A percentile compares a stretch with the other conserved stretches of the same genome.
These are phyloP conservation scores for Hypocryptadius cinnamomeus DNA, from an alignment of 2,113 vertebrate genomes.

Conservation along the genomic window DNA sequence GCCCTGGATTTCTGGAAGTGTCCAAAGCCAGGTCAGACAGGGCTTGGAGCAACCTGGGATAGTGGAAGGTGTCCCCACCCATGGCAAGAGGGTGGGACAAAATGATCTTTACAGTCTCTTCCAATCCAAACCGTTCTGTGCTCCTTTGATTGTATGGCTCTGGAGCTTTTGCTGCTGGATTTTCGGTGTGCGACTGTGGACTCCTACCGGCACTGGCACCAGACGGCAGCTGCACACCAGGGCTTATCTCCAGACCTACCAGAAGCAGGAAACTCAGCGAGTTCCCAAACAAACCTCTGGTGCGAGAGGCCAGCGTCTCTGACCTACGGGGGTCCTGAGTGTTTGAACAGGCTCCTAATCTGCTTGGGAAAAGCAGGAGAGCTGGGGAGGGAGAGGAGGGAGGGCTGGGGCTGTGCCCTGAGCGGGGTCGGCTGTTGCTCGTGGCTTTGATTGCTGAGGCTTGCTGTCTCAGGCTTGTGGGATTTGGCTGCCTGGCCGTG, in stretches of 20 bases:
- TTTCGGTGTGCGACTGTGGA: rapidly evolving
- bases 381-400: neutral
- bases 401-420: slow-evolving; percentile 4
- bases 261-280: neutral
- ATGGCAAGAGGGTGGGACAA: neutral
- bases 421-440: neutral
- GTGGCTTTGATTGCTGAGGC: slow-evolving; percentile 39
- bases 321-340: neutral
- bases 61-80: neutral
- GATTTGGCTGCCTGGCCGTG: neutral
- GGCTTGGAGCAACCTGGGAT: neutral
- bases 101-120: neutral
- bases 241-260: slow-evolving; percentile 36
- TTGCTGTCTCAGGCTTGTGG: neutral
- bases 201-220: neutral
- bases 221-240: neutral
- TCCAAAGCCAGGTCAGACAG: rapidly evolving
- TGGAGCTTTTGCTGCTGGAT: neutral
- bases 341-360: slow-evolving; percentile 42
- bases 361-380: slow-evolving; percentile 32
- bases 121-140: neutral
- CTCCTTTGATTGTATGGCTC: neutral
- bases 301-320: neutral
- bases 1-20: neutral
- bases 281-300: slow-evolving; percentile 33